phyloP scores from a whole-genome alignment of 2,113 vertebrate species.

The Sporophila hypoxantha region DNA sequence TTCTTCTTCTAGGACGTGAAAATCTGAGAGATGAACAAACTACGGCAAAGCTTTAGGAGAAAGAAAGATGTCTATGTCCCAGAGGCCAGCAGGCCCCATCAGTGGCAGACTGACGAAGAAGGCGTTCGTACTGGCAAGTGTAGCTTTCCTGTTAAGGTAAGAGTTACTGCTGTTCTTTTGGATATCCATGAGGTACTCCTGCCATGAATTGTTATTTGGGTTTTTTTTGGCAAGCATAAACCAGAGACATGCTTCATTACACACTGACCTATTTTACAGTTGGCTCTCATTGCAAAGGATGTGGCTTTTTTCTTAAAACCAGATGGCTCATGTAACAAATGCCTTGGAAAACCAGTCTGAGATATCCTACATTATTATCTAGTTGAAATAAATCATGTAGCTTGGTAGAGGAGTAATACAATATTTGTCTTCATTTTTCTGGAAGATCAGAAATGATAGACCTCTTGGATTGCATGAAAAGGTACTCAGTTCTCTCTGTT shows the following conservation, averaged over 20 bases:
- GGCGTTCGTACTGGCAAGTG: constrained; percentile 94
- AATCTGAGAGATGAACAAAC: constrained; percentile 92
- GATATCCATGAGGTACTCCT: neutral
- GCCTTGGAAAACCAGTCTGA: constrained; percentile 4
- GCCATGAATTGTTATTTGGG: neutral
- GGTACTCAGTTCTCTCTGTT: neutral
- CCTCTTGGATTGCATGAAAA: neutral
- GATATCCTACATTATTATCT: neutral
- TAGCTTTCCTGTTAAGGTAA: constrained; percentile 98
- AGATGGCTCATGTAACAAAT: constrained; percentile 18
- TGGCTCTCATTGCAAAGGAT: neutral
- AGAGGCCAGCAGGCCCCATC: constrained; percentile 96
- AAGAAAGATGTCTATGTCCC: constrained; percentile 99
- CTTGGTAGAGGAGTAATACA: neutral
- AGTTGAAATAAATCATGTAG: neutral
- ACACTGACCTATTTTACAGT: constrained; percentile 32
- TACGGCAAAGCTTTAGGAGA: constrained; percentile 97
- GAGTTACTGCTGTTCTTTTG: neutral
- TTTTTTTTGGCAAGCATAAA: neutral
- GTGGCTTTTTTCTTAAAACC: neutral
- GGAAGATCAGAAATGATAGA: neutral
- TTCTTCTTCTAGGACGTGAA: constrained; percentile 66
- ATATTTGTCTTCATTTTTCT: constrained; percentile 12
- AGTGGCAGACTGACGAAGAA: constrained; percentile 99
- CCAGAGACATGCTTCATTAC: neutral